Evolutionary conservation across 1,140 invertebrate species (phyloP), one percentile per base, ranked within the genome.

Genomic region (Wasmannia auropunctata): DNA sequence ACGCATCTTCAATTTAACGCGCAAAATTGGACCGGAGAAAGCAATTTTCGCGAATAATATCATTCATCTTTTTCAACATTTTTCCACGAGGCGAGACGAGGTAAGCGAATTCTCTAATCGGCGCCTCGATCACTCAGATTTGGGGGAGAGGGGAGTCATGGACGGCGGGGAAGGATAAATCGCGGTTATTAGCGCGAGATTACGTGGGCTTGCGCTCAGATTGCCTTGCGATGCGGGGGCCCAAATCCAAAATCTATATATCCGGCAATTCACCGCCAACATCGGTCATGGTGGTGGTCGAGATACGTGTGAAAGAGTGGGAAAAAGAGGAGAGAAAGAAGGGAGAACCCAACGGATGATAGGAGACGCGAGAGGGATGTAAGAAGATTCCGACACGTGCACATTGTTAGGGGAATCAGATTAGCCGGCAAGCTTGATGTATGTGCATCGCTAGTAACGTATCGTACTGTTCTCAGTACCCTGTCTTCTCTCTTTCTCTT

Each of bases 331-430:
- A 67, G 16, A 5, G 76, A 16, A 31, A 25, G 28, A 49, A 54
- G 56, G 51, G 28, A 65, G 74, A 87, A 83, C 40, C 31, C 75
- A 65, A 90, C 60, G 65, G 46, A 81, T 77, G 56, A 54, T 69
- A 87, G 86, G 80, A 81, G 72, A 90, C 69, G 77, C 79, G 67
- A 75, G 88, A 89, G 87, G 91, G 86, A 92, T 92, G 92, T 95
- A 95, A 95, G 94, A 95, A 95, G 94, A 95, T 95, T 95, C 94
- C 94, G 92, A 94, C 94, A 94, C 95, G 94, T 95, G 95, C 94
- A 94, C 95, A 95, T 95, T 95, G 95, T 95, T 95, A 95, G 93
- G 94, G 94, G 94, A 94, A 94, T 95, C 93, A 95, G 95, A 95
- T 95, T 95, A 95, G 92, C 92, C 92, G 89, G 87, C 92, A 92